phyloP scores from a whole-genome alignment of 2,797 vertebrate genomes.

The Enteromius trimaculatus region DNA sequence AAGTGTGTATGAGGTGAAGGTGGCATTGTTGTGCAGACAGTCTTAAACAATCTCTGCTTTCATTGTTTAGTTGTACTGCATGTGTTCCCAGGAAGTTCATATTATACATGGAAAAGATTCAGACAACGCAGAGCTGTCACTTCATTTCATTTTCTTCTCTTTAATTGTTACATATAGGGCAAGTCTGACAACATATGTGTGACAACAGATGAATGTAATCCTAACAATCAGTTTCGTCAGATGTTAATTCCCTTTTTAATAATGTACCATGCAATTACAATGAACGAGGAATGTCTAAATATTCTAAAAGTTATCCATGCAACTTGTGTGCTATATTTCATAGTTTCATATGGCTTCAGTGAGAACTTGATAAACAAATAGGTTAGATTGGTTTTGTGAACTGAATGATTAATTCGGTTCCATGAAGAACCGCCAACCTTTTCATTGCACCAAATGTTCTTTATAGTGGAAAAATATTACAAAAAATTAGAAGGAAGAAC shows the following conservation, averaged over 20 bases:
- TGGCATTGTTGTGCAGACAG: conserved; percentile 54
- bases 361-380: background rate
- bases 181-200: conserved; percentile 39
- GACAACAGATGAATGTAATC: conserved; percentile 23
- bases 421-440: background rate
- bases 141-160: conserved; percentile 37
- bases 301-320: background rate
- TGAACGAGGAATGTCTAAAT: background rate
- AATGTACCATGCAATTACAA: background rate
- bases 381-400: background rate
- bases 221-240: conserved; percentile 24
- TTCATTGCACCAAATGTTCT: background rate
- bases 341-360: background rate
- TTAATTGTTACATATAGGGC: conserved; percentile 37
- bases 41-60: conserved; percentile 43
- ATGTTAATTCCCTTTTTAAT: background rate
- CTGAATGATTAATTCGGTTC: background rate
- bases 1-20: conserved; percentile 49
- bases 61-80: conserved; percentile 41
- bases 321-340: background rate
- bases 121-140: background rate
- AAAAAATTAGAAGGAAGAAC: background rate
- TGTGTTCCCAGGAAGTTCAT: conserved; percentile 15
- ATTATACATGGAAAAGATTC: background rate
- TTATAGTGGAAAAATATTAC: background rate